Evolutionary conservation across 2,797 vertebrate species (phyloP), one percentile per base, ranked within the genome.

Genomic region (Pipistrellus nathusii): DNA sequence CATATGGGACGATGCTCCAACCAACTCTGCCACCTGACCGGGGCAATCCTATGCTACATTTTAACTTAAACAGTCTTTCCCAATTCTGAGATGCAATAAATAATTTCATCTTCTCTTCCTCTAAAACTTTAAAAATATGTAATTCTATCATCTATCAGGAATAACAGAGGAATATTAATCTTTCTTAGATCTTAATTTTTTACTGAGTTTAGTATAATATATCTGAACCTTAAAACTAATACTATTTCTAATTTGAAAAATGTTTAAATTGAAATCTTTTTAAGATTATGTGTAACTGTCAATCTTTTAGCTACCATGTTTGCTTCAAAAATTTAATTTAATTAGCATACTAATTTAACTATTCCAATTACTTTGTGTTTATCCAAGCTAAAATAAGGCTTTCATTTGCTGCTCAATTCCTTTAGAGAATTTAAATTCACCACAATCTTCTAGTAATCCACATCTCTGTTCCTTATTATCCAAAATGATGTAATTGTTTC

Each of bases 291-390:
- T 41, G 69, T 53, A 84, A 77, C 44, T 93, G 41, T 80, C 78
- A 90, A 21, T 46, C 55, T 96, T 95, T 95, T 71, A 88, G 55
- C 30, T 84, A 93, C 90, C n/a, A 57, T 55, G 46, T 72, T 96
- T 38, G 68, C 77, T 88, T 94, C 81, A 81, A 87, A 82, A 73
- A 92, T 94, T 95, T 87, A 93, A 97, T 95, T 96, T 90, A 95
- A 85, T 97, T 93, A 90, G 66, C 90, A 94, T 55, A 64, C 62
- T 72, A 48, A 14, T 96, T 92, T 78, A 90, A 90, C 11, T 3
- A 72, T 51, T 91, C 69, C 66, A 94, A 92, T 96, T 96, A 94
- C 12, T 20, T 76, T 77, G 59, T 85, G 71, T 85, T 95, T 95
- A 95, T 86, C 66, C 81, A 93, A 93, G 83, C 83, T 90, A 92